Base-by-base conservation (phyloP, 2,797 vertebrate species). In the Chromis chromis region DNA sequence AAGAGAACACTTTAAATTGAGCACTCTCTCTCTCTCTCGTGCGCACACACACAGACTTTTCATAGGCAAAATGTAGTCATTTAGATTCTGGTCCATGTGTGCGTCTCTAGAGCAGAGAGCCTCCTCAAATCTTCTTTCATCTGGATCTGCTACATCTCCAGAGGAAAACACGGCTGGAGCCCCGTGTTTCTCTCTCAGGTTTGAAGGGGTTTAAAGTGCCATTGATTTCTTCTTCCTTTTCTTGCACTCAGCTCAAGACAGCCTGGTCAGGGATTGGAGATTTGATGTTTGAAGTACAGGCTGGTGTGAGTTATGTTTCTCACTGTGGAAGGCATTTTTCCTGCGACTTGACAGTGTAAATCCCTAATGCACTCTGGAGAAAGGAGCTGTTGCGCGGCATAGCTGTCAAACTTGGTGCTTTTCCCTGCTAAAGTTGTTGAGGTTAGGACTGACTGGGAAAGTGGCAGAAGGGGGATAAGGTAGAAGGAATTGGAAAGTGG, bases 111-210 rank as follows among this genome's bases (percentile, higher is more conserved):
- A 77, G 76, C 70, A 46, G 56, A 66, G 83, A 70, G 78, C 65
- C 78, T 86, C 54, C 79, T 90, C 63, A 86, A 87, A 89, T 80
- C 84, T 81, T 71, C 88, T 91, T 93, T 92, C 86, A 91, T 92
- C 83, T 85, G 71, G 76, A 86, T 89, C 67, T 68, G 68, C 79
- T 68, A 11, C 76, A 62, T 90, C 83, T 92, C 87, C 79, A 68
- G 85, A 88, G 84, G 46, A 74, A 76, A 84, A 75, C 74, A 76
- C n/a, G 68, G 69, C 78, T 16, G 67, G 33, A 85, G 83, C 74
- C 63, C 78, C 44, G 0, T 57, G 78, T 86, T 79, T 87, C 74
- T 73, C 79, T 84, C 60, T 54, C n/a, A 40, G 69, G 82, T 78
- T 89, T 83, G 74, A 85, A 75, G 64, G 74, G 81, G 69, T 88